phyloP scores from a whole-genome alignment of 2,113 vertebrate genomes.

The Centropristis striata region DNA sequence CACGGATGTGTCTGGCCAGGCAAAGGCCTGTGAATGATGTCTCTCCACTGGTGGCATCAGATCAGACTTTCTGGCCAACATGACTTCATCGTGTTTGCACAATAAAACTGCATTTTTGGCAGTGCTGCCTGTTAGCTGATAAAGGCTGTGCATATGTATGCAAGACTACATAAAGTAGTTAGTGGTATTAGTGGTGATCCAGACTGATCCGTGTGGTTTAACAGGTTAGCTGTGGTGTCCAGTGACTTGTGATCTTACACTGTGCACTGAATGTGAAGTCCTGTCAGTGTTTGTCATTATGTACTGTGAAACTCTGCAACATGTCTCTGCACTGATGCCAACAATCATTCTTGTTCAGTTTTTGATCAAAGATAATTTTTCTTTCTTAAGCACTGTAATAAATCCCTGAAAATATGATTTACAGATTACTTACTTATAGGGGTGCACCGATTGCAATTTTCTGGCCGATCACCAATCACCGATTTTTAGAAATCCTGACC shows the following conservation, averaged over 20 bases:
- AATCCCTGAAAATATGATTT: neutral
- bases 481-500: no score
- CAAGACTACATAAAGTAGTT: neutral
- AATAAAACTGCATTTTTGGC: neutral
- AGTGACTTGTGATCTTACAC: constrained; percentile 36
- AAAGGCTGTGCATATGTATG: neutral
- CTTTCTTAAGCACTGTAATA: neutral
- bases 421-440: no score
- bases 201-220: neutral
- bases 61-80: constrained; percentile 1
- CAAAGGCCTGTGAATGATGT: neutral
- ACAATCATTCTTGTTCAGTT: neutral
- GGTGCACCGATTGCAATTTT: neutral
- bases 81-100: constrained; percentile 8
- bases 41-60: neutral
- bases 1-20: neutral
- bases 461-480: no score
- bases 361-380: neutral
- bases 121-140: neutral
- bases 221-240: constrained; percentile 32
- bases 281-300: constrained; percentile 40
- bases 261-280: constrained; percentile 36
- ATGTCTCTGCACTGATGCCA: constrained; percentile 56
- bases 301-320: constrained; percentile 67
- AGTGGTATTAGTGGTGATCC: neutral